Conservation (phyloP, 1,140 invertebrate species). For the Heterodera carotae region DNA sequence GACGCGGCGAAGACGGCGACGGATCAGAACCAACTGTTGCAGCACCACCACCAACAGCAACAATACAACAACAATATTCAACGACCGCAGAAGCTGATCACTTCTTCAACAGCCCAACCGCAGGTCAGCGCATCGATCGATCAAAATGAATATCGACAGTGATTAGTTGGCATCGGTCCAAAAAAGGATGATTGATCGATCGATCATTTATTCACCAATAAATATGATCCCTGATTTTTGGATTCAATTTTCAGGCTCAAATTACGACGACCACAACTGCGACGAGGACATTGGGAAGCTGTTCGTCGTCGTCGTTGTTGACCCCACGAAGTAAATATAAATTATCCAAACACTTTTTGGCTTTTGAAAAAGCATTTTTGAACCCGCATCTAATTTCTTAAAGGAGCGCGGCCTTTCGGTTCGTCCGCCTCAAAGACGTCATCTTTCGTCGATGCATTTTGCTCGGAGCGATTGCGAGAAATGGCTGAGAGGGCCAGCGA, state of each 20-base stretch:
- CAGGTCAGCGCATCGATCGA: slow-evolving; percentile 12
- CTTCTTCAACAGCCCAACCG: neutral
- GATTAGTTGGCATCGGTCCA: too few species aligned
- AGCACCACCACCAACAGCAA: neutral
- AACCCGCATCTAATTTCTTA: neutral
- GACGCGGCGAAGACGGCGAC: slow-evolving; percentile 11
- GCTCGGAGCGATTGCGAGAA: slow-evolving; percentile 64
- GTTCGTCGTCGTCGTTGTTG: neutral
- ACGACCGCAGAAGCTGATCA: slow-evolving; percentile 5
- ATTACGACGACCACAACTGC: neutral
- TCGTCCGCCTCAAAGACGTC: slow-evolving; percentile 40
- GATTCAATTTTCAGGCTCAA: neutral
- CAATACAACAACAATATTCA: slow-evolving; percentile 21
- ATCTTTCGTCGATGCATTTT: slow-evolving; percentile 61
- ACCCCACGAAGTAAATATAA: slow-evolving; percentile 14
- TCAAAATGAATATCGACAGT: too few species aligned
- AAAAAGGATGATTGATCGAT: neutral
- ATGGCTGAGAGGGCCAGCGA: slow-evolving; percentile 58
- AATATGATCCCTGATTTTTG: neutral
- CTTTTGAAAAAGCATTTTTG: too few species aligned
- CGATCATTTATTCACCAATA: neutral
- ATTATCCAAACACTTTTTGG: too few species aligned
- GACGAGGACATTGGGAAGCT: neutral
- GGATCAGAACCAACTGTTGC: slow-evolving; percentile 10
- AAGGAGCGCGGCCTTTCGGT: slow-evolving; percentile 14